Percentiles rank a stretch among this genome's conserved stretches.
phyloP scores from a whole-genome alignment of 2,888 invertebrate genomes.

The Leptinotarsa rubiginosa region DNA sequence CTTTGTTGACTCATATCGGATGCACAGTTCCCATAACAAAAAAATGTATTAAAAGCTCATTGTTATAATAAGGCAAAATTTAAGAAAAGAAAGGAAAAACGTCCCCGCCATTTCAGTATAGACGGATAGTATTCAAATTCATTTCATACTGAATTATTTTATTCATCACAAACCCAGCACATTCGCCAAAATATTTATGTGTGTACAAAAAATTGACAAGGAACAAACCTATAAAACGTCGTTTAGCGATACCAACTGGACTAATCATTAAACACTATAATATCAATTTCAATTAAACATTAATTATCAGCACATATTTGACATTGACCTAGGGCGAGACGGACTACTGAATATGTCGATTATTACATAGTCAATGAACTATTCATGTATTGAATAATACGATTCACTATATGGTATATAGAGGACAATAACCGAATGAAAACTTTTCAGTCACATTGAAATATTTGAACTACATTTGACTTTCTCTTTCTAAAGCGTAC shows the following conservation, averaged over 20 bases:
- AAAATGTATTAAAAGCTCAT: too few species aligned
- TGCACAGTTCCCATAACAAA: too few species aligned
- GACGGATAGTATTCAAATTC: too few species aligned
- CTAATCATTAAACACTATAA: constrained; percentile 62
- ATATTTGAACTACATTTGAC: too few species aligned
- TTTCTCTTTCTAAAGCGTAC: too few species aligned
- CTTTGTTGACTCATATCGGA: too few species aligned
- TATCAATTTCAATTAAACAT: constrained; percentile 63
- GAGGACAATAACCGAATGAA: background rate
- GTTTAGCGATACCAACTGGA: constrained; percentile 46
- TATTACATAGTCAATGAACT: constrained; percentile 12
- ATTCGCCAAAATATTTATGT: constrained; percentile 5
- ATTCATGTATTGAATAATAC: background rate
- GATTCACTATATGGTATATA: background rate
- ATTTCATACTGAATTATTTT: background rate
- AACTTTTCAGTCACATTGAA: too few species aligned
- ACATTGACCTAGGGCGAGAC: constrained; percentile 56
- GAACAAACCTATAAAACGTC: constrained; percentile 52
- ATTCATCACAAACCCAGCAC: background rate
- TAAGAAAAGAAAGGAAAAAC: too few species aligned
- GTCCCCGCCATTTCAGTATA: too few species aligned
- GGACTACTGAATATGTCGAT: constrained; percentile 12
- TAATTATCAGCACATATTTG: constrained; percentile 56
- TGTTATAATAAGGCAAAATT: too few species aligned
- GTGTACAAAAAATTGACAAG: constrained; percentile 1